Evolutionary conservation across 2,888 invertebrate genomes (phyloP).

Genomic region (Cistogaster globosa): DNA sequence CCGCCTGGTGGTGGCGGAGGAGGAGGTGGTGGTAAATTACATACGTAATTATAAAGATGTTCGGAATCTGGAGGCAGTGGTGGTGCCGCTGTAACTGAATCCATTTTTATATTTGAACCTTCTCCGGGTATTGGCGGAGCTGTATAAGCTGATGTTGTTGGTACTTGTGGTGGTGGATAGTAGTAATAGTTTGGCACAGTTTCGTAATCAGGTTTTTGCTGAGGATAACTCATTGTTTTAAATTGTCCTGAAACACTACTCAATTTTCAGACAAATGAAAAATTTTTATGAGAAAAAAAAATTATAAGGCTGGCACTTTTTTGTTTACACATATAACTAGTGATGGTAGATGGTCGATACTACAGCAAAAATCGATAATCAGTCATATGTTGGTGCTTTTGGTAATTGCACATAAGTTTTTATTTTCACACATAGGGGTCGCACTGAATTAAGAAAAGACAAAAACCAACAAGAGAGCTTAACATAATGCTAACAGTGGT

Average conservation of each 20-base stretch:
- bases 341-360: neutral
- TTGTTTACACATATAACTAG: conserved; percentile 32
- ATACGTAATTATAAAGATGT: conserved; percentile 64
- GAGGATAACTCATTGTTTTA: conserved; percentile 51
- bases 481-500: too few relatives aligned
- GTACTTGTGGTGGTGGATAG: conserved; percentile 75
- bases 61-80: conserved; percentile 36
- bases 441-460: too few relatives aligned
- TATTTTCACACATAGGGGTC: too few relatives aligned
- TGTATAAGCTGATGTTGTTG: conserved; percentile 63
- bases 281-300: neutral
- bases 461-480: too few relatives aligned
- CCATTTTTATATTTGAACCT: conserved; percentile 1
- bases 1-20: conserved; percentile 40
- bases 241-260: neutral
- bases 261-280: neutral
- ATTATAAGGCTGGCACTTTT: conserved; percentile 7
- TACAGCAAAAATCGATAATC: too few relatives aligned
- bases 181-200: conserved; percentile 39
- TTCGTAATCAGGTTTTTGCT: conserved; percentile 33
- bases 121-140: conserved; percentile 39
- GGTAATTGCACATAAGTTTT: too few relatives aligned
- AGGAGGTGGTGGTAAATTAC: conserved; percentile 63
- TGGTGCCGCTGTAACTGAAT: conserved; percentile 2
- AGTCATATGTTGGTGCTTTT: too few relatives aligned